Percentiles rank a stretch among this genome's conserved stretches.
phyloP scores from a whole-genome alignment of 2,113 vertebrate species.

The Eidolon helvum region DNA sequence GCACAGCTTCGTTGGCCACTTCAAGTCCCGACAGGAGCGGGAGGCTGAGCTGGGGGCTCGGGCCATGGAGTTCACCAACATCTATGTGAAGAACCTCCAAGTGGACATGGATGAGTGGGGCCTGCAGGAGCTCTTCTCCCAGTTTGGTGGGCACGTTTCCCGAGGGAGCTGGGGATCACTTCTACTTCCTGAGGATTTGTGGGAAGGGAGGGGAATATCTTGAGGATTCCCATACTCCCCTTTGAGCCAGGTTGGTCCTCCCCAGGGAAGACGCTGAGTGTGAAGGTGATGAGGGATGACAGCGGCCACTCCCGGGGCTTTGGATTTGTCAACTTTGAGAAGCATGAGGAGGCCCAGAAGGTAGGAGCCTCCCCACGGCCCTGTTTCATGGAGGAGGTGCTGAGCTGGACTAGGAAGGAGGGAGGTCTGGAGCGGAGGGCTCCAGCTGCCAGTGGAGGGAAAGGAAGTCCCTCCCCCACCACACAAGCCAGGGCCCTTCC shows the following conservation, averaged over 20 bases:
- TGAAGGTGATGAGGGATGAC: constrained; percentile 95
- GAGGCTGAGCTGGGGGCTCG: constrained; percentile 91
- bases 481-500: no score
- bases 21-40: constrained; percentile 96
- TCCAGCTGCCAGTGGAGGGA: neutral
- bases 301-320: constrained; percentile 91
- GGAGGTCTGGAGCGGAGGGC: neutral
- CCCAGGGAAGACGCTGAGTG: constrained; percentile 92
- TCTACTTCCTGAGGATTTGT: neutral
- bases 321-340: constrained; percentile 96
- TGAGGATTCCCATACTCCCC: neutral
- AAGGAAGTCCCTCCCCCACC: neutral
- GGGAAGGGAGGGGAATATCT: neutral
- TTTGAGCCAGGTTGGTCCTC: constrained; percentile 31
- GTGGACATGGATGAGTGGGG: constrained; percentile 88
- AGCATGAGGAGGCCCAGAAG: constrained; percentile 95
- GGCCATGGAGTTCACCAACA: constrained; percentile 93
- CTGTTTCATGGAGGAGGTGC: neutral
- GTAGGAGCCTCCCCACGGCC: constrained; percentile 75
- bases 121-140: constrained; percentile 90
- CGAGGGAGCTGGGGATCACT: neutral
- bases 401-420: neutral
- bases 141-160: constrained; percentile 87
- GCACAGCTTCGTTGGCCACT: constrained; percentile 94
- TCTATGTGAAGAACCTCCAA: constrained; percentile 97